A percentile compares a stretch with the other conserved stretches of the same genome.
Evolutionary conservation across 92 coral and sea anemone species (phyloP).

Genomic region (Palythoa grandis): DNA sequence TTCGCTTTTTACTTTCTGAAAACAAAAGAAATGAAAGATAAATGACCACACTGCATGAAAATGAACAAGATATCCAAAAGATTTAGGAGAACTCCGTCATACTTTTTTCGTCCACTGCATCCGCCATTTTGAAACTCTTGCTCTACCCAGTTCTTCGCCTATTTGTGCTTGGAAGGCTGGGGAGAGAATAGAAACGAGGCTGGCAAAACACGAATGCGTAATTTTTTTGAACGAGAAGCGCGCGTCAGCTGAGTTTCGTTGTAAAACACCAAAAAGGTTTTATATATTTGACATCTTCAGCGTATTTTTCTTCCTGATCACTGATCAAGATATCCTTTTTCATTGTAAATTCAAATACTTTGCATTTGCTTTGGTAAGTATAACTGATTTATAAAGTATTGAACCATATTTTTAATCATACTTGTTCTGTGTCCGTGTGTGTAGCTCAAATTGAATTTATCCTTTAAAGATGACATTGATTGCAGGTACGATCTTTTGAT

Average conservation of each 20-base stretch:
- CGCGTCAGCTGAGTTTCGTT: neutral
- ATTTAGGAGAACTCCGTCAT: neutral
- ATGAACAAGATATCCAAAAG: neutral
- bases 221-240: constrained; percentile 14
- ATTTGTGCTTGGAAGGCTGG: neutral
- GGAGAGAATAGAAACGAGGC: constrained; percentile 35
- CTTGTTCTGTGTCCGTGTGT: too few species aligned
- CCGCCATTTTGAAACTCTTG: constrained; percentile 24
- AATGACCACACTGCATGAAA: neutral
- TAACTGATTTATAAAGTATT: too few species aligned
- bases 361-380: too few species aligned
- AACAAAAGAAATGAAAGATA: neutral
- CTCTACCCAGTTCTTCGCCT: constrained; percentile 10
- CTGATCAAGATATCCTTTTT: neutral
- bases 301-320: neutral
- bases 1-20: constrained; percentile 73
- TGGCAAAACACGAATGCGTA: constrained; percentile 31
- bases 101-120: constrained; percentile 11
- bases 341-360: neutral
- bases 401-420: too few species aligned
- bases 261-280: neutral
- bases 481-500: too few species aligned
- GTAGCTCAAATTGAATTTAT: too few species aligned
- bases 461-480: too few species aligned
- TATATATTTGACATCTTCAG: neutral